Conservation (phyloP, 2,113 vertebrate species). For the Oreochromis aureus region DNA sequence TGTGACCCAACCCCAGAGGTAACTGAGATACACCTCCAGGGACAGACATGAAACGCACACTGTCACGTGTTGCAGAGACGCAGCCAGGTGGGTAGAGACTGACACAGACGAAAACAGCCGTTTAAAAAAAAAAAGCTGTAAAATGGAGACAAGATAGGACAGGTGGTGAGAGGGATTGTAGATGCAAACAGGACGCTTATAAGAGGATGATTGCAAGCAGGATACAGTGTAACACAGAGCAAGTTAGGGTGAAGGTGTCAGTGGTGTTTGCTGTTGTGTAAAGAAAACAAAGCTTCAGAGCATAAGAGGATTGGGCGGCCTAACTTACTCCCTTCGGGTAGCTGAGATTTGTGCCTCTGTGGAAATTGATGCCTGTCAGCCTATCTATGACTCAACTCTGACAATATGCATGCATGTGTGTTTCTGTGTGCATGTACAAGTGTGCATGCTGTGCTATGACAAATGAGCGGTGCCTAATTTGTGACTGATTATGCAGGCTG, state of each 20-base stretch:
- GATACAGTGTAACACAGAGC: constrained; percentile 22
- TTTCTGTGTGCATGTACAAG: constrained; percentile 20
- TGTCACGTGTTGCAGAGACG: constrained; percentile 49
- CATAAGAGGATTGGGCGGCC: constrained; percentile 77
- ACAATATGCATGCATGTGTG: constrained; percentile 67
- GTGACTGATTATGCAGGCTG: constrained; percentile 95
- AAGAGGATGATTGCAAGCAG: constrained; percentile 55
- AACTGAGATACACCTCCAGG: constrained; percentile 68
- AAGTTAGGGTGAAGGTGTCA: constrained; percentile 66
- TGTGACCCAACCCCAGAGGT: constrained; percentile 68
- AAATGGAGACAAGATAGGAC: constrained; percentile 11
- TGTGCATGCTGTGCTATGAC: constrained; percentile 89
- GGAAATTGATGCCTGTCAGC: constrained; percentile 89
- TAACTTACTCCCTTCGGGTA: constrained; percentile 79
- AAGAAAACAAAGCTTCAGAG: constrained; percentile 73
- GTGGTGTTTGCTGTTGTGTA: constrained; percentile 53
- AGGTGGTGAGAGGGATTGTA: constrained; percentile 50
- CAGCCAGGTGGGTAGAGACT: constrained; percentile 17
- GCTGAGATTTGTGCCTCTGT: constrained; percentile 86
- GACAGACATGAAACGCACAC: constrained; percentile 59
- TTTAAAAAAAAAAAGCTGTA: background rate
- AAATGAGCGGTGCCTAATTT: constrained; percentile 97
- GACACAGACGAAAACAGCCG: background rate
- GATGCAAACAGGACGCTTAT: constrained; percentile 58
- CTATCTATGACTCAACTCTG: constrained; percentile 88